Percentiles rank a stretch among this genome's conserved stretches.
These are phyloP conservation scores for Bilobella aurantiaca DNA, from an alignment of 1,140 invertebrate genomes.

Conservation along the genomic window DNA sequence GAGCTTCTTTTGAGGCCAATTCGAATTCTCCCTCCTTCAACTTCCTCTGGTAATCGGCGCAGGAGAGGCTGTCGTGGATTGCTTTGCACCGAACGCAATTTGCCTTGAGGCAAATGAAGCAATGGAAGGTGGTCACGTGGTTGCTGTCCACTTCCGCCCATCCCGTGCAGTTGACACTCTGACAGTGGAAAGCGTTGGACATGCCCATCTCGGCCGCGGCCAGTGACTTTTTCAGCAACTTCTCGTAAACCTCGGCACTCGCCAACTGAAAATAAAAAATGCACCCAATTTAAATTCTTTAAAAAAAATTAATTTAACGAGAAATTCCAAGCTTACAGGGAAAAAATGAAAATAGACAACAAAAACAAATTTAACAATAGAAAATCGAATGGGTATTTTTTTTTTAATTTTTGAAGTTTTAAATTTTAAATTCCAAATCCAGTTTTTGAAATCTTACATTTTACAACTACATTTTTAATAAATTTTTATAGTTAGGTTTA, in stretches of 20 bases:
- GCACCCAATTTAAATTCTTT: too few species aligned
- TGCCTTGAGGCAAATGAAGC: constrained; percentile 64
- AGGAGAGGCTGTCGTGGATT: constrained; percentile 71
- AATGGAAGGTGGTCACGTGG: constrained; percentile 73
- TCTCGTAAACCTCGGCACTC: constrained; percentile 40
- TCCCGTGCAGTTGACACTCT: constrained; percentile 72
- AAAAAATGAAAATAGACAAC: too few species aligned
- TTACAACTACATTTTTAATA: too few species aligned
- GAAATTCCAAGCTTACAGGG: too few species aligned
- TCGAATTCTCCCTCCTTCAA: constrained; percentile 38
- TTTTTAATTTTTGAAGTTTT: too few species aligned
- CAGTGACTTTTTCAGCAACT: constrained; percentile 51
- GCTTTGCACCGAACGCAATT: constrained; percentile 85
- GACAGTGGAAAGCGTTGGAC: constrained; percentile 78
- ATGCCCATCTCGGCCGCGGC: constrained; percentile 70
- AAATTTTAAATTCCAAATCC: too few species aligned
- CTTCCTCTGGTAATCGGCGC: constrained; percentile 70
- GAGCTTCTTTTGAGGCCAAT: constrained; percentile 7
- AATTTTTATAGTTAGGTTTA: too few species aligned
- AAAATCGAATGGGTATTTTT: too few species aligned
- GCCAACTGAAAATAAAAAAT: constrained; percentile 40
- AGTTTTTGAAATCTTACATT: too few species aligned
- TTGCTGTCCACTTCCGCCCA: constrained; percentile 57
- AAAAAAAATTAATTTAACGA: too few species aligned
- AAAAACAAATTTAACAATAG: too few species aligned